Evolutionary conservation across 2,797 vertebrate species (phyloP).

Genomic region (Poecilia wingei): DNA sequence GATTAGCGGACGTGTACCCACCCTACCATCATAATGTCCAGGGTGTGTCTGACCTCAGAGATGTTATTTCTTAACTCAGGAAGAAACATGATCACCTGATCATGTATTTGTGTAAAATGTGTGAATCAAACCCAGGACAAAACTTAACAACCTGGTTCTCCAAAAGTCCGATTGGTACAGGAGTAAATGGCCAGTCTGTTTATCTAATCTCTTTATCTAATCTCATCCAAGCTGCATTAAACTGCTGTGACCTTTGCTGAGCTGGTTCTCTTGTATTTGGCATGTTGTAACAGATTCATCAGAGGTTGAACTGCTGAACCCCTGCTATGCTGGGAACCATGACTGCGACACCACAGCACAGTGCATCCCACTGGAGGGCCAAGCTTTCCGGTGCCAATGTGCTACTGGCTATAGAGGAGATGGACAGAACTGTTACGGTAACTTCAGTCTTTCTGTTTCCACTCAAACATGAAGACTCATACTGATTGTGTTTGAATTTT

Average conservation of each 20-base stretch:
- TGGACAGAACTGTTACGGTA: conserved; percentile 88
- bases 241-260: not conserved
- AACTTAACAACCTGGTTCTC: no score
- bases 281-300: conserved; percentile 47
- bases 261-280: not conserved
- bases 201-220: not conserved
- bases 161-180: not conserved
- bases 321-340: conserved; percentile 88
- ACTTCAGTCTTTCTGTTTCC: not conserved
- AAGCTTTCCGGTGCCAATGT: conserved; percentile 87
- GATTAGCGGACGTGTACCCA: no score
- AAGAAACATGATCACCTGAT: no score
- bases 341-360: conserved; percentile 85
- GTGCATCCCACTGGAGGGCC: conserved; percentile 84
- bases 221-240: not conserved
- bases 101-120: no score
- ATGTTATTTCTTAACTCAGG: no score
- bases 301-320: conserved; percentile 74
- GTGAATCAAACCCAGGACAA: no score
- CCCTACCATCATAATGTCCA: no score
- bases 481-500: not conserved
- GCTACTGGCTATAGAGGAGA: conserved; percentile 85
- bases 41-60: no score
- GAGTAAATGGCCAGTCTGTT: not conserved
- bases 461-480: not conserved